phyloP scores from a whole-genome alignment of 1,140 invertebrate genomes.

The Zaprionus taronus region DNA sequence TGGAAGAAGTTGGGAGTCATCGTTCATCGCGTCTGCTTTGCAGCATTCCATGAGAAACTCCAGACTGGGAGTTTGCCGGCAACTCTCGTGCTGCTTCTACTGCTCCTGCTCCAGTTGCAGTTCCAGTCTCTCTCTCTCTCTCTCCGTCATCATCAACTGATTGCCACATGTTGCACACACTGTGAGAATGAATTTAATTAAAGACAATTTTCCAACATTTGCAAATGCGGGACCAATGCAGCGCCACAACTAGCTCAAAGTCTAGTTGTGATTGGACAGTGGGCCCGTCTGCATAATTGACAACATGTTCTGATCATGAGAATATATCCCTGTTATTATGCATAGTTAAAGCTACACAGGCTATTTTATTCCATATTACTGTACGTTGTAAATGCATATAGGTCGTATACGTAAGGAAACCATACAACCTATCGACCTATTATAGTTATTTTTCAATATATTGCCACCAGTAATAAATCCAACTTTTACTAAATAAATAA shows the following conservation, averaged over 20 bases:
- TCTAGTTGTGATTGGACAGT: constrained; percentile 50
- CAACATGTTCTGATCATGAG: too few relatives aligned
- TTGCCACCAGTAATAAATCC: not conserved
- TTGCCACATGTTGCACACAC: constrained; percentile 80
- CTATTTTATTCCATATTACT: too few relatives aligned
- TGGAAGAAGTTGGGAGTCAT: constrained; percentile 17
- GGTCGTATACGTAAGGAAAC: too few relatives aligned
- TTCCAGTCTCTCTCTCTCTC: constrained; percentile 2
- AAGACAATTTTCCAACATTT: constrained; percentile 62
- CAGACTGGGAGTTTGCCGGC: not conserved
- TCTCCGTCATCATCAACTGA: constrained; percentile 9
- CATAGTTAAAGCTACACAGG: too few relatives aligned
- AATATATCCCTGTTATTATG: too few relatives aligned
- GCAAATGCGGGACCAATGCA: constrained; percentile 73
- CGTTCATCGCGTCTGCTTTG: constrained; percentile 32
- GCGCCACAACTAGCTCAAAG: constrained; percentile 74
- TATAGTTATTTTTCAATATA: not conserved
- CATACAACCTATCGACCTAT: too few relatives aligned
- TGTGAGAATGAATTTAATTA: constrained; percentile 83
- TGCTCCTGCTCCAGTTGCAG: constrained; percentile 29
- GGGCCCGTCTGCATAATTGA: too few relatives aligned
- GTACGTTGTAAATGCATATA: too few relatives aligned
- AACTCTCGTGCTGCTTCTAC: not conserved
- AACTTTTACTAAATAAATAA: too few relatives aligned
- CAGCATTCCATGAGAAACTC: constrained; percentile 56